Percentiles rank a stretch among this genome's conserved stretches.
Evolutionary conservation across 2,113 vertebrate genomes (phyloP).

Genomic region (Protobothrops mucrosquamatus): DNA sequence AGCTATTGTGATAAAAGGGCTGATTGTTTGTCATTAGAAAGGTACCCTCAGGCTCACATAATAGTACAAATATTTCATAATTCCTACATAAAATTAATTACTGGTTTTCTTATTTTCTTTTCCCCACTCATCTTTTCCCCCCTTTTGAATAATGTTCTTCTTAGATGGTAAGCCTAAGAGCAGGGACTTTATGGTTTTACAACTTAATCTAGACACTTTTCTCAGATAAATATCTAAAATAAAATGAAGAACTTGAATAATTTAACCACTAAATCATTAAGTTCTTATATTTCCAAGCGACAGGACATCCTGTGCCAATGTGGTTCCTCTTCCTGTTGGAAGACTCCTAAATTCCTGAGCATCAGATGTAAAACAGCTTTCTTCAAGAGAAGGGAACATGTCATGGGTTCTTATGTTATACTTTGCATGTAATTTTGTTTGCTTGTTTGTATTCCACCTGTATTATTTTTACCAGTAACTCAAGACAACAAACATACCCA

Average conservation of each 20-base stretch:
- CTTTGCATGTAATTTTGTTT: neutral
- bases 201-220: neutral
- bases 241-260: neutral
- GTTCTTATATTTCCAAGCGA: neutral
- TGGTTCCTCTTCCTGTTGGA: neutral
- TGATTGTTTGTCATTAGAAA: neutral
- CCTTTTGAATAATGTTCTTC: neutral
- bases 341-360: neutral
- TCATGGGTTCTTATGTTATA: neutral
- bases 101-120: neutral
- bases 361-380: neutral
- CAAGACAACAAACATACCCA: neutral
- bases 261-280: neutral
- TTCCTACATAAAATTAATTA: neutral
- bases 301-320: neutral
- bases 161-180: neutral
- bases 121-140: accelerated
- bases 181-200: neutral
- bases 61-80: neutral
- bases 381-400: neutral
- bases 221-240: neutral
- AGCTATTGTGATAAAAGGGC: neutral
- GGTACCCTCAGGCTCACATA: neutral
- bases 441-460: neutral
- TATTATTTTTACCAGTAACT: neutral